Percentiles rank a stretch among this genome's conserved stretches.
Evolutionary conservation across 2,797 vertebrate species (phyloP).

Genomic region (Micromesistius poutassou): DNA sequence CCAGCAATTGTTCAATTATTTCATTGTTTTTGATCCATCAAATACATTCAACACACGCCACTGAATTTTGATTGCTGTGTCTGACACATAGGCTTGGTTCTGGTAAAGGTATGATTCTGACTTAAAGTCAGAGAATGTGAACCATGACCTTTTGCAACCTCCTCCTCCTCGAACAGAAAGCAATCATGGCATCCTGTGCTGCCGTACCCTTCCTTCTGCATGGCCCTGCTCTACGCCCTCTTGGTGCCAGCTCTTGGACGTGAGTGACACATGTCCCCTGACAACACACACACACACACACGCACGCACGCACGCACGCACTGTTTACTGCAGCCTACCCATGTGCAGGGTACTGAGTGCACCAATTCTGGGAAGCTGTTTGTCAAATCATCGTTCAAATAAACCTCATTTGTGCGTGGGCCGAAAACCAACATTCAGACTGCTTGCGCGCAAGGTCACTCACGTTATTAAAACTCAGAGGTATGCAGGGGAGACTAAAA

Average conservation of each 20-base stretch:
- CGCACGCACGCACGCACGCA: neutral
- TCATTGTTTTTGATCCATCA: neutral
- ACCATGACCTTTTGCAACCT: slow-evolving; percentile 34
- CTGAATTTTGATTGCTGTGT: neutral
- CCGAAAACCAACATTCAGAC: slow-evolving; percentile 17
- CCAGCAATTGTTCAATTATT: neutral
- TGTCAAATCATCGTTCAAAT: slow-evolving; percentile 28
- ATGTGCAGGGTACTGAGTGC: neutral
- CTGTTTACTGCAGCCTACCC: neutral
- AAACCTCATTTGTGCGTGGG: slow-evolving; percentile 15
- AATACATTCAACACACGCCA: neutral
- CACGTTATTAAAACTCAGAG: slow-evolving; percentile 36
- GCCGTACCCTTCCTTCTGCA: slow-evolving; percentile 25
- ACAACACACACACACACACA: neutral
- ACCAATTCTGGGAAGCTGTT: slow-evolving; percentile 22
- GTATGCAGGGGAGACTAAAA: slow-evolving; percentile 32
- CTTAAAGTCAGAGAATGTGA: slow-evolving; percentile 10
- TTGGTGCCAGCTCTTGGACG: slow-evolving; percentile 62
- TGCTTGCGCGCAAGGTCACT: slow-evolving; percentile 25
- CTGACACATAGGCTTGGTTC: no score
- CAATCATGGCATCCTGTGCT: slow-evolving; percentile 21
- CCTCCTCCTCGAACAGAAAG: slow-evolving; percentile 55
- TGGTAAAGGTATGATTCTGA: neutral
- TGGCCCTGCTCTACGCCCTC: slow-evolving; percentile 57
- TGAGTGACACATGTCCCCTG: slow-evolving; percentile 57